Evolutionary conservation across 1,140 invertebrate genomes (phyloP).

Genomic region (Papilio helenus): DNA sequence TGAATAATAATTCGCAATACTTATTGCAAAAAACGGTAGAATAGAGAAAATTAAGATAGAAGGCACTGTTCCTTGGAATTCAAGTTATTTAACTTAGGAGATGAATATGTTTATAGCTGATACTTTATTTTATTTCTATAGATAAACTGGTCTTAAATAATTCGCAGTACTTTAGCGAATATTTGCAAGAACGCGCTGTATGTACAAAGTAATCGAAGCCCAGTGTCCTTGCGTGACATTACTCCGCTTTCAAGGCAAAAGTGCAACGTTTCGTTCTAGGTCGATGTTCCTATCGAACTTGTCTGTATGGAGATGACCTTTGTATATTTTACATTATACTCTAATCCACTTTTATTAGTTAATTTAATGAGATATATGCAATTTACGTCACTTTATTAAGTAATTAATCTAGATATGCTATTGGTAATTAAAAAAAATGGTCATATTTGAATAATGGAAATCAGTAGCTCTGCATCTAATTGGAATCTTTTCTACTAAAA

Average conservation of each 20-base stretch:
- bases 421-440: neutral
- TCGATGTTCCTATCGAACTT: conserved; percentile 3
- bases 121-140: neutral
- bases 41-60: too few relatives aligned
- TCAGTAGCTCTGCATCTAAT: too few relatives aligned
- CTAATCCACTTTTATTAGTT: neutral
- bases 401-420: neutral
- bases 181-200: neutral
- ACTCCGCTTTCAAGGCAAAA: conserved; percentile 10
- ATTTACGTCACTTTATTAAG: neutral
- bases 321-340: neutral
- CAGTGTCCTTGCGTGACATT: conserved; percentile 16
- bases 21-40: too few relatives aligned
- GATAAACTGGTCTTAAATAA: neutral
- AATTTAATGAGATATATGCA: neutral
- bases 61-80: too few relatives aligned
- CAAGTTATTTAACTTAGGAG: too few relatives aligned
- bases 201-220: conserved; percentile 7
- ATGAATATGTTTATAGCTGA: neutral
- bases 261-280: conserved; percentile 16
- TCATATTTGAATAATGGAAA: too few relatives aligned
- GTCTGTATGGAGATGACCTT: conserved; percentile 4
- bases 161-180: neutral
- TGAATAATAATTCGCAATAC: too few relatives aligned
- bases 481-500: too few relatives aligned